A percentile compares a stretch with the other conserved stretches of the same genome.
Conservation (phyloP, 2,113 vertebrate genomes). For the Triplophysa rosa region DNA sequence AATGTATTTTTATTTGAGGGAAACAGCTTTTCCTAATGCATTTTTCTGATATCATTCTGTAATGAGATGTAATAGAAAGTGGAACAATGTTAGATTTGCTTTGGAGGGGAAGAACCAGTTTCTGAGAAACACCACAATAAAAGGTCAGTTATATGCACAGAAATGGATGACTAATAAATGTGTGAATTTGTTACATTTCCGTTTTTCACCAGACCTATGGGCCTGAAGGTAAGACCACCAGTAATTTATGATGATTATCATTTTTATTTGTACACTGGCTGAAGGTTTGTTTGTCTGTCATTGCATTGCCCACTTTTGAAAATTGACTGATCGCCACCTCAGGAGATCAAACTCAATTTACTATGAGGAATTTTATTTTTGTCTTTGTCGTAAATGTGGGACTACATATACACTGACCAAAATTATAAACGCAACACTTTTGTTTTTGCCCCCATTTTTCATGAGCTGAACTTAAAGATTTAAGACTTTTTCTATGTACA, state of each 20-base stretch:
- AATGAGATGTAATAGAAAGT: slow-evolving; percentile 28
- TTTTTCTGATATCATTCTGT: slow-evolving; percentile 41
- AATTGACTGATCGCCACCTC: background rate
- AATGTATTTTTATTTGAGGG: slow-evolving; percentile 34
- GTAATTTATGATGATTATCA: background rate
- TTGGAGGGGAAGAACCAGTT: background rate
- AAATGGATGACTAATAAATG: background rate
- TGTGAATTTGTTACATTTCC: background rate
- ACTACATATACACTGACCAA: too few relatives aligned
- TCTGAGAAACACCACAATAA: background rate
- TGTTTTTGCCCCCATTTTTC: too few relatives aligned
- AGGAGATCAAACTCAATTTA: too few relatives aligned
- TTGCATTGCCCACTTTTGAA: too few relatives aligned
- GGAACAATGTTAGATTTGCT: slow-evolving; percentile 30
- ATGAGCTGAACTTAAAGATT: too few relatives aligned
- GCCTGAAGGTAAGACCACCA: background rate
- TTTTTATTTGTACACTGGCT: background rate
- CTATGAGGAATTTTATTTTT: too few relatives aligned
- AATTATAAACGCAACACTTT: too few relatives aligned
- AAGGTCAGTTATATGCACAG: background rate
- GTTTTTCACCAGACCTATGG: too few relatives aligned
- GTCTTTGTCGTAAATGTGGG: too few relatives aligned
- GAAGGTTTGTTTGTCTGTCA: background rate
- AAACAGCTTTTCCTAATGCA: slow-evolving; percentile 38
- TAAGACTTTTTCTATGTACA: too few relatives aligned